Evolutionary conservation across 2,113 vertebrate species (phyloP), one percentile per base, ranked within the genome.

Genomic region (Amblyopsis rosae): DNA sequence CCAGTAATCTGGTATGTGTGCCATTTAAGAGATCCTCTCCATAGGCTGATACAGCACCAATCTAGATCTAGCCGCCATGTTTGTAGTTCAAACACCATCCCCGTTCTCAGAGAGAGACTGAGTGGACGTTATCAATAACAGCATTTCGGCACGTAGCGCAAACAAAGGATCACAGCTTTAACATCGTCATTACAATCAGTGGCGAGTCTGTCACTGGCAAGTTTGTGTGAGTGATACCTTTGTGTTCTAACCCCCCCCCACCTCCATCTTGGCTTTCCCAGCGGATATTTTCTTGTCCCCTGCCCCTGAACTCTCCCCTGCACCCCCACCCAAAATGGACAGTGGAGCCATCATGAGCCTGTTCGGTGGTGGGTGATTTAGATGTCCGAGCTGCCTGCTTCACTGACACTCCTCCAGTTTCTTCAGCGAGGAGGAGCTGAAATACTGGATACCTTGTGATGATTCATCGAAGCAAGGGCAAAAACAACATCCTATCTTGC

Each of bases 311-410:
- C 92, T 94, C 82, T 78, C 94, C 79, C 91, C 95, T 58, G 91
- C 94, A 82, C 93, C 95, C 87, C 92, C 94, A 82, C 93, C 93
- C 88, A 96, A 96, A 92, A 89, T 92, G 89, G 96, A 96, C 80
- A 90, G 94, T 70, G 94, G 95, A 79, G 93, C 93, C 89, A 94
- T 96, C 89, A 90, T 95, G 94, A 96, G 95, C 92, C 93, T 96
- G 81, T 98, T 98, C 88, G 94, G 96, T 94, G 97, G 97, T 99
- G 94, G 94, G 96, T 99, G 97, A 83, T 76, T 69, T 45, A 61
- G 62, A 58, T 59, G 62, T 53, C 62, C 68, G 72, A 47, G 67
- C 69, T 67, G 17, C 48, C 55, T 61, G 56, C 8, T 26, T 65
- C 46, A 65, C 56, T 47, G 59, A 60, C 65, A 53, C 33, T 49